Evolutionary conservation across 2,797 vertebrate genomes (phyloP), one percentile per base, ranked within the genome.

Genomic region (Eleutherodactylus coqui): DNA sequence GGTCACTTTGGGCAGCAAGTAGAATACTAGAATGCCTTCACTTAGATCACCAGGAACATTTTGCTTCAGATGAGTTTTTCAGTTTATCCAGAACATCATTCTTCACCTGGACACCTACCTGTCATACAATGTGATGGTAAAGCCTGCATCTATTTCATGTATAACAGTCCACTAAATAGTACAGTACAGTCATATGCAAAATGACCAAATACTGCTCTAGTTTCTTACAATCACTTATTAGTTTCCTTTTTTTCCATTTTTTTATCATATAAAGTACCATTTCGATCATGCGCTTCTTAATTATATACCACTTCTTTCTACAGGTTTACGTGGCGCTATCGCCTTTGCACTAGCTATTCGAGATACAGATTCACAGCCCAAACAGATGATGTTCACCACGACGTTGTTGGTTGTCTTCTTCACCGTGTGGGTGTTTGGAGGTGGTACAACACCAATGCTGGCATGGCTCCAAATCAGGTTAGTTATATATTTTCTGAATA

Each of bases 311-410:
- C 41, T 81, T 75, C n/a, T 73, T 13, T 36, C 34, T 41, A 17
- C 58, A 97, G 96, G 96, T 88, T 89, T 97, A 73, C 94, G 96
- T 16, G 96, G 96, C 0, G 95, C 94, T 0, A 94, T 97, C 11
- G 95, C 95, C 0, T 96, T 97, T 43, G 96, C 95, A 27, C 85
- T 96, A 89, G 96, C 95, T 5, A 92, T 95, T 29, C 92, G 70
- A 86, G 91, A 96, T 88, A 95, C 93, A 0, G 91, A 82, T 43
- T 93, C 94, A 0, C 93, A 95, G 55, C 93, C 91, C 51, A 92
- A 91, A 9, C 92, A 93, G 88, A 92, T 94, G 92, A 94, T 96
- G 94, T 91, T 97, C 79, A 96, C 91, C 89, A 96, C 96, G 62
- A 93, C 95, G 0, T 92, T 97, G 84, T 92, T 96, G 62, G 89